These are phyloP conservation scores for Mimumesa dahlbomi DNA, from an alignment of 2,888 invertebrate species.

Conservation along the genomic window DNA sequence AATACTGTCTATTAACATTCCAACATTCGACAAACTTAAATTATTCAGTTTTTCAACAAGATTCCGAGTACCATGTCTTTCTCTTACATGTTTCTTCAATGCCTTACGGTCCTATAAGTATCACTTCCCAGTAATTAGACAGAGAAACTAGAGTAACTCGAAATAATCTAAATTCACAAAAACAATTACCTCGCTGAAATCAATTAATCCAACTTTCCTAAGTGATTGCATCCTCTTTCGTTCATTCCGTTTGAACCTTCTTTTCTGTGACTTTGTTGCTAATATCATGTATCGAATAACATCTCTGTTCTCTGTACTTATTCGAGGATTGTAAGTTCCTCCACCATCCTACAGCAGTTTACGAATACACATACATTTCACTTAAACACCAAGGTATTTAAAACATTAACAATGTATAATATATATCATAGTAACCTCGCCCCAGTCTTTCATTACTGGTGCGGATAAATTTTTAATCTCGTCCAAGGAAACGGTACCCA, in stretches of 20 bases:
- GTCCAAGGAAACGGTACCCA: constrained; percentile 19
- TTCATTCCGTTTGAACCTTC: constrained; percentile 5
- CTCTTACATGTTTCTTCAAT: too few species aligned
- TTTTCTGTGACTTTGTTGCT: constrained; percentile 10
- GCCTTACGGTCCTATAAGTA: too few species aligned
- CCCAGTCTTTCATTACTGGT: constrained; percentile 22
- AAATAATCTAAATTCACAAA: not conserved
- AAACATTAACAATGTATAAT: too few species aligned
- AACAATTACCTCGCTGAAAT: not conserved
- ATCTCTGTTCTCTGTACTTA: not conserved
- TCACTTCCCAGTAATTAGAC: too few species aligned
- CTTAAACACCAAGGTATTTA: not conserved
- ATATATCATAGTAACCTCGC: constrained; percentile 19
- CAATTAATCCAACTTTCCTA: not conserved
- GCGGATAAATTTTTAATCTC: not conserved
- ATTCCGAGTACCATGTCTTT: too few species aligned
- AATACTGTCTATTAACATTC: not conserved
- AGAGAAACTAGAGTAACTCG: too few species aligned
- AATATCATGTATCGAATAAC: constrained; percentile 17
- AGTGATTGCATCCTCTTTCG: not conserved
- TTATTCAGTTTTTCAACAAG: not conserved
- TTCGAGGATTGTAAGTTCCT: constrained; percentile 21
- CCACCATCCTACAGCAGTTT: constrained; percentile 11
- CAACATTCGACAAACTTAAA: constrained; percentile 10
- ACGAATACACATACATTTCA: not conserved